Base-by-base conservation (phyloP, 2,888 invertebrate species). In the Lutraria lutraria region DNA sequence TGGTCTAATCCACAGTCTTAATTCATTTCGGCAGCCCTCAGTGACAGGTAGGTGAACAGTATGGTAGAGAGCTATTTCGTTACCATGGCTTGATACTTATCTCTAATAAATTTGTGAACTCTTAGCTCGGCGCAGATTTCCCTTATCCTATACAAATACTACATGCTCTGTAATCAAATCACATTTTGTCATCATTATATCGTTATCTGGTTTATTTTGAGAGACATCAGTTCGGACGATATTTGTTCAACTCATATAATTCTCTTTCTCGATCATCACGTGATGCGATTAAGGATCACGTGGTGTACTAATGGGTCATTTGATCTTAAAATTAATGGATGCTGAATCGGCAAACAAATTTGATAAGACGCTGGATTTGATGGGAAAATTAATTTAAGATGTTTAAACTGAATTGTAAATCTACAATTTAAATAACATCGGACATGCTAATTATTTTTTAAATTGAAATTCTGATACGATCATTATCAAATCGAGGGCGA, bases 101-200 rank as follows among this genome's bases (percentile, higher is more conserved):
- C n/a, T n/a, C 63, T 10, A 25, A 68, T 25, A 68, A 25, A 60
- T 60, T 68, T n/a, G 63, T 25, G n/a, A 68, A 68, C 63, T 68
- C 25, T n/a, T 68, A 6, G n/a, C 25, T 68, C 25, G 63, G 63
- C 25, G 25, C 25, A 25, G 25, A 13, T 25, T 68, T 25, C 13
- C 12, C 12, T 68, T 68, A 68, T 68, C 25, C n/a, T n/a, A 25
- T 25, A n/a, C n/a, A 25, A 25, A 68, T 68, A 68, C 25, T 68
- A 68, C 63, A n/a, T 68, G n/a, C 25, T 10, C 63, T 25, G n/a
- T 68, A 25, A 68, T 68, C 25, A 68, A 68, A 68, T 68, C n/a
- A 25, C 63, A 68, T 68, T 68, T 68, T 68, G 63, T 68, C 63
- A 25, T 68, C 63, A 68, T 68, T 25, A 68, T 68, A 25, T 25